Evolutionary conservation across 2,888 invertebrate species (phyloP).

Genomic region (Odontomyia ornata): DNA sequence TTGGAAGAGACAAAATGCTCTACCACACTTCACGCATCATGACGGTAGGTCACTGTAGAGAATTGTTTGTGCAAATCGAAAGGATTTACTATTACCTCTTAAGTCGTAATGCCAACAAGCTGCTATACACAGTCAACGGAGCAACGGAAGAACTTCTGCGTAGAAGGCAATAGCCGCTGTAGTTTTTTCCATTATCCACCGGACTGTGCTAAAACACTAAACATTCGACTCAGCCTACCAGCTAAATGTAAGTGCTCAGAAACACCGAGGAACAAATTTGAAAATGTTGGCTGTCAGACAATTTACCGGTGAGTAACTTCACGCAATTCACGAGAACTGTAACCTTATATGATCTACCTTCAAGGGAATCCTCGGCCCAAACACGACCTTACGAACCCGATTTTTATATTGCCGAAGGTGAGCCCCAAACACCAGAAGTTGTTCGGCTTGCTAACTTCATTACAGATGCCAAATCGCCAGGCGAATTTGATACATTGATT

Average conservation of each 20-base stretch:
- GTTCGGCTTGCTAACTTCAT: slow-evolving; percentile 58
- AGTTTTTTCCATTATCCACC: slow-evolving; percentile 54
- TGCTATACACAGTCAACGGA: neutral
- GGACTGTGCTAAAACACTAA: neutral
- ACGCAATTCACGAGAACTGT: neutral
- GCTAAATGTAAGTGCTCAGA: slow-evolving; percentile 9
- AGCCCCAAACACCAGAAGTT: slow-evolving; percentile 56
- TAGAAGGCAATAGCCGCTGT: slow-evolving; percentile 55
- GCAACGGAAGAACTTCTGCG: slow-evolving; percentile 22
- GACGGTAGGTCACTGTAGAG: slow-evolving; percentile 36
- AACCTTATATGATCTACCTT: neutral
- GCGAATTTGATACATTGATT: slow-evolving; percentile 65
- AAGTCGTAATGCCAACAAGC: neutral
- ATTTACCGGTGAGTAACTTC: slow-evolving; percentile 28
- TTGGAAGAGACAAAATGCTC: slow-evolving; percentile 47
- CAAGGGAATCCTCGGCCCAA: slow-evolving; percentile 62
- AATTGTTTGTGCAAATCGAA: too few relatives aligned
- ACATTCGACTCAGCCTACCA: slow-evolving; percentile 1
- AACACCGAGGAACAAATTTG: slow-evolving; percentile 3
- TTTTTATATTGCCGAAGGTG: slow-evolving; percentile 52
- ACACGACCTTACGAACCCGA: slow-evolving; percentile 60
- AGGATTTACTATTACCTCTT: too few relatives aligned
- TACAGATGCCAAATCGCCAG: slow-evolving; percentile 57
- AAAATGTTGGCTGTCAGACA: slow-evolving; percentile 49
- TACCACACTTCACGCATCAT: slow-evolving; percentile 47